These are phyloP conservation scores for Oncorhynchus clarkii DNA, from an alignment of 2,113 vertebrate species.

Conservation along the genomic window DNA sequence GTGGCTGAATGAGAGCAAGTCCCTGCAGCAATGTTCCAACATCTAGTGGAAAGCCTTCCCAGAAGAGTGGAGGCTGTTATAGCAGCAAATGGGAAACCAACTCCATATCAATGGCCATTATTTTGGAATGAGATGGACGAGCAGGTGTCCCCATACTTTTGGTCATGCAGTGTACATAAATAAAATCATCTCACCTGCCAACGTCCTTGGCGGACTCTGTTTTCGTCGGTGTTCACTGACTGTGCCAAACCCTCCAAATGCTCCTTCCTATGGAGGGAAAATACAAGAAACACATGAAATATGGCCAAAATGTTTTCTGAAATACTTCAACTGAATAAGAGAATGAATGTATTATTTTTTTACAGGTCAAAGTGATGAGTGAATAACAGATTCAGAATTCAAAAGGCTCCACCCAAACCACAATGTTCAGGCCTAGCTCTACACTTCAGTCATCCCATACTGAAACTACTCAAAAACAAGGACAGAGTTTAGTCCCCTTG, in stretches of 20 bases:
- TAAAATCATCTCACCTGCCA: conserved; percentile 21
- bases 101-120: too few relatives aligned
- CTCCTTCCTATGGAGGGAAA: conserved; percentile 83
- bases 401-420: not conserved
- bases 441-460: not conserved
- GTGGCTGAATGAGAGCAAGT: too few relatives aligned
- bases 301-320: not conserved
- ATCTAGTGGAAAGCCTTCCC: too few relatives aligned
- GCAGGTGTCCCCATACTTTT: too few relatives aligned
- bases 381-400: not conserved
- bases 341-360: not conserved
- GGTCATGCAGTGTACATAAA: not conserved
- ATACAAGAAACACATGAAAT: not conserved
- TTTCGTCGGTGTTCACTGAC: conserved; percentile 87
- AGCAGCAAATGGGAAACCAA: too few relatives aligned
- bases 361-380: not conserved
- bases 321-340: not conserved
- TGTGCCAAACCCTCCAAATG: conserved; percentile 90
- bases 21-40: too few relatives aligned
- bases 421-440: not conserved
- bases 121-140: too few relatives aligned
- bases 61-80: too few relatives aligned
- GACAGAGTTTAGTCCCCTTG: not conserved
- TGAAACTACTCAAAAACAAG: not conserved
- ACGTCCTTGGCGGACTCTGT: conserved; percentile 80